Conservation (phyloP, 2,113 vertebrate species). For the Polypterus bichir region DNA sequence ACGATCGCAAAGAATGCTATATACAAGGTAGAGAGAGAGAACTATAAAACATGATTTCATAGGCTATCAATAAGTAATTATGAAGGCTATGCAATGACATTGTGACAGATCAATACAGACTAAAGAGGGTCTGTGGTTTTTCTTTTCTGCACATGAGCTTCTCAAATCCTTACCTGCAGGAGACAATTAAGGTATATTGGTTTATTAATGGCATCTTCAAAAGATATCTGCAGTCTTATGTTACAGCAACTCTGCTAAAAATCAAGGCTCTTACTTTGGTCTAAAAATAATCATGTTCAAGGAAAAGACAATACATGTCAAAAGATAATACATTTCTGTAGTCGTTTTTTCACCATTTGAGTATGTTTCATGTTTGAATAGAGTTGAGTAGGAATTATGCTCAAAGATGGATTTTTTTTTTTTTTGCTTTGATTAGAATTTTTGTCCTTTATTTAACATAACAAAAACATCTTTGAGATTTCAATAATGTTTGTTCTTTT, state of each 20-base stretch:
- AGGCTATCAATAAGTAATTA: not conserved
- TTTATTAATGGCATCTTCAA: not conserved
- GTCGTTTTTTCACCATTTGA: too few species aligned
- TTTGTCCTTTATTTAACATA: too few species aligned
- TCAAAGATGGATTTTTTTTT: too few species aligned
- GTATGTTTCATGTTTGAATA: too few species aligned
- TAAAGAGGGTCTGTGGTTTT: not conserved
- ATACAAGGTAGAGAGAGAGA: too few species aligned
- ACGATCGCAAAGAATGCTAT: too few species aligned
- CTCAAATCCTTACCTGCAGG: not conserved
- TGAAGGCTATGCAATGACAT: not conserved
- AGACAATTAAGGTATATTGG: not conserved
- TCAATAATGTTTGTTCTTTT: not conserved
- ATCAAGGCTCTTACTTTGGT: not conserved
- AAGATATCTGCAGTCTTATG: not conserved
- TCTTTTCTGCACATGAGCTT: not conserved
- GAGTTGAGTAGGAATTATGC: too few species aligned
- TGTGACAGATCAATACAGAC: not conserved
- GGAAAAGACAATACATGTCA: too few species aligned
- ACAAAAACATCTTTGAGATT: not conserved
- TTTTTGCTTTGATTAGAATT: too few species aligned
- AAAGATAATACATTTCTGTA: too few species aligned
- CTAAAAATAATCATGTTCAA: not conserved
- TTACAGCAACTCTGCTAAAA: not conserved
- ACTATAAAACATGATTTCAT: not conserved